Percentiles rank a stretch among this genome's conserved stretches.
Evolutionary conservation across 1,140 invertebrate species (phyloP).

Genomic region (Drosophila gunungcola): DNA sequence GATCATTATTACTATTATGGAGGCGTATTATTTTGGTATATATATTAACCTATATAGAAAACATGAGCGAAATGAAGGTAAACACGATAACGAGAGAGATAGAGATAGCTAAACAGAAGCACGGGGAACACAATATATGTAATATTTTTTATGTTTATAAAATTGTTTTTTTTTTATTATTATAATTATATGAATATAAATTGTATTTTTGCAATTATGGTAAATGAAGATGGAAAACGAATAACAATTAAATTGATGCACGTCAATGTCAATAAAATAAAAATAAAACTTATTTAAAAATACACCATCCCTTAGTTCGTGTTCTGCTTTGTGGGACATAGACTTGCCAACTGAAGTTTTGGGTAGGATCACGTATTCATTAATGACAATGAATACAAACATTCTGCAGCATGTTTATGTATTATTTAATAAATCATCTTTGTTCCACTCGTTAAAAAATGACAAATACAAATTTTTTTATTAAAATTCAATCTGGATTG

Average conservation of each 20-base stretch:
- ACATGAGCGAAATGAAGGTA: conserved; percentile 8
- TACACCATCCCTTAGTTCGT: conserved; percentile 14
- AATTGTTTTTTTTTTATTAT: conserved; percentile 71
- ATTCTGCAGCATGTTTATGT: no score
- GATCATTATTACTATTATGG: conserved; percentile 41
- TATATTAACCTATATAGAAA: conserved; percentile 23
- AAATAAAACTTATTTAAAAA: conserved; percentile 70
- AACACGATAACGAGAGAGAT: conserved; percentile 23
- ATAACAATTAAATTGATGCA: conserved; percentile 77
- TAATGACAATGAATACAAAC: no score
- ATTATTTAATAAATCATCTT: not conserved
- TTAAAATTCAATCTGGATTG: no score
- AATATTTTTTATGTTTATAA: conserved; percentile 78
- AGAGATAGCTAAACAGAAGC: conserved; percentile 20
- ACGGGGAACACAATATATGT: conserved; percentile 62
- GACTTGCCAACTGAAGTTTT: not conserved
- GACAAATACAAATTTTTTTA: no score
- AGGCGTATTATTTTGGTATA: conserved; percentile 59
- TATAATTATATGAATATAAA: conserved; percentile 73
- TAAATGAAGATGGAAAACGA: conserved; percentile 59
- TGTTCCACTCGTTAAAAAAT: no score
- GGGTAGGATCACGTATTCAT: not conserved
- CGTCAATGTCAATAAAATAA: conserved; percentile 79
- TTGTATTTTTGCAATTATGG: conserved; percentile 72
- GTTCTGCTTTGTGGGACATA: not conserved